phyloP scores from a whole-genome alignment of 2,797 vertebrate genomes.

The Squalus acanthias region DNA sequence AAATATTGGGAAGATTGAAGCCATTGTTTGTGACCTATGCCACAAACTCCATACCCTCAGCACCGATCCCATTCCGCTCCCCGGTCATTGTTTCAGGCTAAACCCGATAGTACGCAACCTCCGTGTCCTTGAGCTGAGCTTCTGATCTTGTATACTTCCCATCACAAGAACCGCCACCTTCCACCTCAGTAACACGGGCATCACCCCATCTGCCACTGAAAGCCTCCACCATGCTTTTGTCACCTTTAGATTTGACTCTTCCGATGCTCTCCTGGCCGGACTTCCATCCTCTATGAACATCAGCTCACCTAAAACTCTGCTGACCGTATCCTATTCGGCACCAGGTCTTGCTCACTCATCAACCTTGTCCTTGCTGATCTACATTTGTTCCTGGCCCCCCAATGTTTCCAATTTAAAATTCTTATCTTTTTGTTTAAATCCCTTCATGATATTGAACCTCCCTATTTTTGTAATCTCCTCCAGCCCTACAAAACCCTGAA shows the following conservation, averaged over 20 bases:
- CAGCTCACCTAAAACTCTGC: not conserved
- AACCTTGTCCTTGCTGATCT: not conserved
- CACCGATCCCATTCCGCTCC: not conserved
- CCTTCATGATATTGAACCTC: no score
- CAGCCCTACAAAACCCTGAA: not conserved
- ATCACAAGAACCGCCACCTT: not conserved
- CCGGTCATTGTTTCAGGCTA: not conserved
- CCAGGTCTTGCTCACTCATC: not conserved
- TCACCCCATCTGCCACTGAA: not conserved
- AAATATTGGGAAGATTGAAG: not conserved
- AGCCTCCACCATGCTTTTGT: not conserved
- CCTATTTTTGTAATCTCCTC: not conserved
- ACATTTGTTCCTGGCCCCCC: not conserved
- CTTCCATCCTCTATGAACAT: not conserved
- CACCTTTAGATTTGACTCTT: not conserved
- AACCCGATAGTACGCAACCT: not conserved
- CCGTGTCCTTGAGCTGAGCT: not conserved
- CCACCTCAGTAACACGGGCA: not conserved
- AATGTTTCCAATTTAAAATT: not conserved
- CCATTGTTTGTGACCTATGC: not conserved
- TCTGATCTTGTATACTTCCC: not conserved
- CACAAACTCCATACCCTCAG: no score
- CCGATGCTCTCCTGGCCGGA: not conserved
- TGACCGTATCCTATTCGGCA: not conserved
- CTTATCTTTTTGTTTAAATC: not conserved